Percentiles rank a stretch among this genome's conserved stretches.
phyloP scores from a whole-genome alignment of 2,888 invertebrate species.

The Ophioninae sp. region DNA sequence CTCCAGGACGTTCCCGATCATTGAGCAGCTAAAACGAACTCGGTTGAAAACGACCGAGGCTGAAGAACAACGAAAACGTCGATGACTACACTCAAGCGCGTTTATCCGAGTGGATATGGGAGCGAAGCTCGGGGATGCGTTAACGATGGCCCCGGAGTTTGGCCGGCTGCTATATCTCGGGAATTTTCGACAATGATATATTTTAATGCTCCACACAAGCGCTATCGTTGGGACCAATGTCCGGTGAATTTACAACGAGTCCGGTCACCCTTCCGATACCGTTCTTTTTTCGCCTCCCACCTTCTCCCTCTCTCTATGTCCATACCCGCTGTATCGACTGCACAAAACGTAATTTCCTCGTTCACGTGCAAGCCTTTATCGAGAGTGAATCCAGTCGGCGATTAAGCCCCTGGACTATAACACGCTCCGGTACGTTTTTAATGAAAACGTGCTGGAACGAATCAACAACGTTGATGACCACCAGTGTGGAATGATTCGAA shows the following conservation, averaged over 20 bases:
- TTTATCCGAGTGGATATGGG: slow-evolving; percentile 27
- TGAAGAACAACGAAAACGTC: slow-evolving; percentile 22
- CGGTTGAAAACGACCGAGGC: slow-evolving; percentile 9
- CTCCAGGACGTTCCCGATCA: not conserved
- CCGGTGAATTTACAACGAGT: slow-evolving; percentile 53
- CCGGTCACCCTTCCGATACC: slow-evolving; percentile 22
- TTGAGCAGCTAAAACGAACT: not conserved
- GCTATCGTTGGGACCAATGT: slow-evolving; percentile 41
- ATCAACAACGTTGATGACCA: slow-evolving; percentile 9
- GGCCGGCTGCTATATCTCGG: slow-evolving; percentile 31
- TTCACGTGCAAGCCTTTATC: slow-evolving; percentile 47
- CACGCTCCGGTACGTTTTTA: slow-evolving; percentile 4
- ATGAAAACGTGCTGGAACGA: not conserved
- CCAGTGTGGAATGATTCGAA: not conserved
- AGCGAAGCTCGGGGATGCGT: slow-evolving; percentile 17
- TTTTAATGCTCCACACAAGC: slow-evolving; percentile 40
- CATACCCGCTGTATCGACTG: slow-evolving; percentile 25
- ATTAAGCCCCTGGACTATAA: slow-evolving; percentile 39
- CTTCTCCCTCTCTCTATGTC: not conserved
- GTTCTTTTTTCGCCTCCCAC: not conserved
- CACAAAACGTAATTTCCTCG: slow-evolving; percentile 51
- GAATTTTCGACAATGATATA: slow-evolving; percentile 57
- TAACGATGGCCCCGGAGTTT: slow-evolving; percentile 45
- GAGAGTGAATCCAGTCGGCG: slow-evolving; percentile 47
- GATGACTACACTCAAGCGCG: slow-evolving; percentile 9